Percentiles rank a stretch among this genome's conserved stretches.
Conservation (phyloP, 2,113 vertebrate genomes). For the Pitta sordida region DNA sequence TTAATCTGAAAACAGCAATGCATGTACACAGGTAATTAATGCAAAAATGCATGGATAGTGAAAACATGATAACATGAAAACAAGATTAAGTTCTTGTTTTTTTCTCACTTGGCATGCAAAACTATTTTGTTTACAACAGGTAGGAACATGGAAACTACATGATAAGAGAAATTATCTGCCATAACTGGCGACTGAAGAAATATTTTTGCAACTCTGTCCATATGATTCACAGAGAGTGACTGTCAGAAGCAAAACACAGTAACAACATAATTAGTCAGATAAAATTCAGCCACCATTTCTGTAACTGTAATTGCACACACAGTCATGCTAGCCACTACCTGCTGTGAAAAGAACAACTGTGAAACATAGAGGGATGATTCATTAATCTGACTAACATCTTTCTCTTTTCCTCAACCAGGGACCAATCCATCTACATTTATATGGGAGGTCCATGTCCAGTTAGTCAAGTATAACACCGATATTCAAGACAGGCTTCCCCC, state of each 20-base stretch:
- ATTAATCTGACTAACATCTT: not conserved
- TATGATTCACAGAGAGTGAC: not conserved
- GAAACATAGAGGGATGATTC: not conserved
- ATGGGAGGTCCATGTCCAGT: not conserved
- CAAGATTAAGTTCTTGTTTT: not conserved
- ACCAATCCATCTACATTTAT: not conserved
- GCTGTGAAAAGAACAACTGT: not conserved
- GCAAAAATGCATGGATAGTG: not conserved
- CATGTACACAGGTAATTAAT: not conserved
- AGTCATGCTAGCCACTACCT: not conserved
- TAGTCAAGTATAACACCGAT: not conserved
- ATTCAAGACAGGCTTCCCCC: not conserved
- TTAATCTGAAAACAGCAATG: not conserved
- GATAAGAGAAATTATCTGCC: not conserved
- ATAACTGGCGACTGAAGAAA: not conserved
- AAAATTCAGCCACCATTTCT: not conserved
- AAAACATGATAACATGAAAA: not conserved
- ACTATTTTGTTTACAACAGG: not conserved
- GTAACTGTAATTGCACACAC: not conserved
- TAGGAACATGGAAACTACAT: not conserved
- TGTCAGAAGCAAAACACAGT: not conserved
- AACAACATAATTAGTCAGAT: not conserved
- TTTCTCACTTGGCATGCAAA: not conserved
- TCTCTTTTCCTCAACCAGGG: not conserved
- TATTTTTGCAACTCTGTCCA: not conserved